A percentile compares a stretch with the other conserved stretches of the same genome.
Conservation (phyloP, 2,888 invertebrate genomes). For the Heteromurus nitidus region DNA sequence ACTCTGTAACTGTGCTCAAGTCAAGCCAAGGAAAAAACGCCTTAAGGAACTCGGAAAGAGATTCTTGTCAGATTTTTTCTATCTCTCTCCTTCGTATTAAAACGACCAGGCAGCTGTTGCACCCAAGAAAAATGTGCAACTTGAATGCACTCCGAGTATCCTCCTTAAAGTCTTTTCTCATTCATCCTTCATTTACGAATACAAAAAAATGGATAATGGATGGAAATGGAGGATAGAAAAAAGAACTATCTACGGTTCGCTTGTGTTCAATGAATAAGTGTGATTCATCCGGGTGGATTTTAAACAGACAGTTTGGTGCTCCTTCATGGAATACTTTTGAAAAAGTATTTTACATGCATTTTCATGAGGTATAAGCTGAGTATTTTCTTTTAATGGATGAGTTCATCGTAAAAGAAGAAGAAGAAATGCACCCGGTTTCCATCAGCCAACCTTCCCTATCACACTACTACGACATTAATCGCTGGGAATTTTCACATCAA, state of each 20-base stretch:
- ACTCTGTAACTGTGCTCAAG: too few relatives aligned
- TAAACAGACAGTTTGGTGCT: conserved; percentile 13
- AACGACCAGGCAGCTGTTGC: conserved; percentile 13
- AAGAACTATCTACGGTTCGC: neutral
- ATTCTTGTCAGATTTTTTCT: neutral
- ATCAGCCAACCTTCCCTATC: neutral
- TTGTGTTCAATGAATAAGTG: neutral
- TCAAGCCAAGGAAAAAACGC: neutral
- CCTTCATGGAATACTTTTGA: too few relatives aligned
- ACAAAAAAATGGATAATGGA: conserved; percentile 13
- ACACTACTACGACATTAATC: too few relatives aligned
- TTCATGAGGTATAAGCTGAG: too few relatives aligned
- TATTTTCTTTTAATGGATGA: conserved; percentile 1
- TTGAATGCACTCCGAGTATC: too few relatives aligned
- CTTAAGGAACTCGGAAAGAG: neutral
- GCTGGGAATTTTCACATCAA: too few relatives aligned
- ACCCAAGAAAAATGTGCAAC: conserved; percentile 5
- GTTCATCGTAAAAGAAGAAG: neutral
- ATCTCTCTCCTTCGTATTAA: neutral
- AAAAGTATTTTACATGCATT: neutral
- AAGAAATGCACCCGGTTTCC: conserved; percentile 23
- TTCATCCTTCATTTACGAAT: conserved; percentile 15
- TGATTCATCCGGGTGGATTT: conserved; percentile 18
- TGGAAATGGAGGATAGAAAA: neutral
- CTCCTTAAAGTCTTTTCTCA: neutral